Conservation (phyloP, 1,140 invertebrate species). For the Hermatobates lingyangjiaoensis region DNA sequence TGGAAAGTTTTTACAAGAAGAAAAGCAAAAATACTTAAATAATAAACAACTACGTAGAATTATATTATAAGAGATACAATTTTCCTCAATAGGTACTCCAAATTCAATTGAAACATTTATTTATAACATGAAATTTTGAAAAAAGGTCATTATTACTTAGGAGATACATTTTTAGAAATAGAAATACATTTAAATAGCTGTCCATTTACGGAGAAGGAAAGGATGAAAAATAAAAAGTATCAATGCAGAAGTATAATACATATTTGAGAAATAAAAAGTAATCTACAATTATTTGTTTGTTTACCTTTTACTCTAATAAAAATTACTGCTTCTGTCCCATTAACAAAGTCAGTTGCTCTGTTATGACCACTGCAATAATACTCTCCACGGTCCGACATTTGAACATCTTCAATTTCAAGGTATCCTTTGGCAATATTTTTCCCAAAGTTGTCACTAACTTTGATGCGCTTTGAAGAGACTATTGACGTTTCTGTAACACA, state of each 20-base stretch:
- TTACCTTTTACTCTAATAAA: slow-evolving; percentile 60
- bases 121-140: background rate
- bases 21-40: background rate
- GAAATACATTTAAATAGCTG: background rate
- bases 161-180: background rate
- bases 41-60: background rate
- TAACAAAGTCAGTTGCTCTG: slow-evolving; percentile 20
- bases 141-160: background rate
- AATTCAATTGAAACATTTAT: background rate
- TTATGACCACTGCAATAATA: slow-evolving; percentile 41
- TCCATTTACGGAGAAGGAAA: background rate
- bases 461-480: slow-evolving; percentile 28
- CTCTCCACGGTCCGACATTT: slow-evolving; percentile 41
- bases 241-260: background rate
- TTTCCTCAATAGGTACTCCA: background rate
- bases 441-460: slow-evolving; percentile 21
- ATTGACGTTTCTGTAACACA: background rate
- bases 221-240: background rate
- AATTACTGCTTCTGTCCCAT: slow-evolving; percentile 24
- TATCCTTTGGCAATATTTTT: slow-evolving; percentile 29
- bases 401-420: slow-evolving; percentile 34
- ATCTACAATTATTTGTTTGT: no score
- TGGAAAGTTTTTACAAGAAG: slow-evolving; percentile 8
- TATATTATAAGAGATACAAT: background rate
- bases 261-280: slow-evolving; percentile 20